Evolutionary conservation across 2,888 invertebrate genomes (phyloP).

Genomic region (Sturmia bella): DNA sequence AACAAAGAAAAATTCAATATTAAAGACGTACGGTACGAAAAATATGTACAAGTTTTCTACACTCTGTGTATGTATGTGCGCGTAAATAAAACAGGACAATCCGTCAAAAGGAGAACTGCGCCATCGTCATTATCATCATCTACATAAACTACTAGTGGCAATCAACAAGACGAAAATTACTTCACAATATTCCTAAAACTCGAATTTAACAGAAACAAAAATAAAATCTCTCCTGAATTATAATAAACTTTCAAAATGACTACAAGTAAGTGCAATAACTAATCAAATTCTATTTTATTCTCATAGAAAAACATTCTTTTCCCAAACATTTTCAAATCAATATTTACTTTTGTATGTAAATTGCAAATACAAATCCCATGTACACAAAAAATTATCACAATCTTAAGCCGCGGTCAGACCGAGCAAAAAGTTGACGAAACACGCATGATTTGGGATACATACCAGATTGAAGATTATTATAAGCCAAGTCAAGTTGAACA

Average conservation of each 20-base stretch:
- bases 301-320: no score
- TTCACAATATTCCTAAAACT: slow-evolving; percentile 23
- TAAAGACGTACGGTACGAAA: neutral
- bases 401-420: no score
- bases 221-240: slow-evolving; percentile 9
- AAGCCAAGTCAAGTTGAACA: no score
- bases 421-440: no score
- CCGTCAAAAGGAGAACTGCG: slow-evolving; percentile 42
- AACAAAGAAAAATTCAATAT: neutral
- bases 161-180: slow-evolving; percentile 19
- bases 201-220: slow-evolving; percentile 28
- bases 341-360: neutral
- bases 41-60: slow-evolving; percentile 36
- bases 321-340: no score
- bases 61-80: slow-evolving; percentile 34
- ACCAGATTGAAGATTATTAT: no score
- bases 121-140: slow-evolving; percentile 22
- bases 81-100: slow-evolving; percentile 48
- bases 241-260: neutral
- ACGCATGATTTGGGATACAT: no score
- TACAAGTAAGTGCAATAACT: slow-evolving; percentile 27
- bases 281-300: neutral
- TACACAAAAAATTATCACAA: no score
- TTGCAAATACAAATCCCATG: no score
- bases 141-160: neutral